Evolutionary conservation across 2,113 vertebrate species (phyloP).

Genomic region (Megalops atlanticus): DNA sequence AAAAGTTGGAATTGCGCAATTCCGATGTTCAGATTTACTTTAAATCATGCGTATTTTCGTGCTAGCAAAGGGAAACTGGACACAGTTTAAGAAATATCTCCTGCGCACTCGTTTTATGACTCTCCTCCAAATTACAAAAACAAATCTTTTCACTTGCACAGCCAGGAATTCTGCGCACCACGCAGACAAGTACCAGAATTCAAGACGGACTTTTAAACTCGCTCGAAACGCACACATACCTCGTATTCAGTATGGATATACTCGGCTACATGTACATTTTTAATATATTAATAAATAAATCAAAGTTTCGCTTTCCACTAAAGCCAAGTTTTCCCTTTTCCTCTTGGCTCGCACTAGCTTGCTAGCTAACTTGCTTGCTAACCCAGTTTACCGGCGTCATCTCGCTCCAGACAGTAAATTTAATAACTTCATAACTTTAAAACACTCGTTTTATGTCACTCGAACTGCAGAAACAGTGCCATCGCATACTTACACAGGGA

Average conservation of each 20-base stretch:
- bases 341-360: slow-evolving; percentile 23
- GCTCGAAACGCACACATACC: not conserved
- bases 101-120: not conserved
- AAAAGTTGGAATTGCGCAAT: not conserved
- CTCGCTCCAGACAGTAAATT: slow-evolving; percentile 38
- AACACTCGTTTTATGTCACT: slow-evolving; percentile 17
- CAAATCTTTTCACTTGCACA: slow-evolving; percentile 1
- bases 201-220: slow-evolving; percentile 11
- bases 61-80: not conserved
- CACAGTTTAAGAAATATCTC: not conserved
- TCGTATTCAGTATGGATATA: not conserved
- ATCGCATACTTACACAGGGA: not conserved
- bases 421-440: slow-evolving; percentile 37
- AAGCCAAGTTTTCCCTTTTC: slow-evolving; percentile 24
- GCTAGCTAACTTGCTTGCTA: slow-evolving; percentile 23
- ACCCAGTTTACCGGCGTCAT: slow-evolving; percentile 43
- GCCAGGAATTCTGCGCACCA: not conserved
- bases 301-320: slow-evolving; percentile 26
- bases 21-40: not conserved
- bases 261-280: not conserved
- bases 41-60: not conserved
- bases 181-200: not conserved
- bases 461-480: not conserved
- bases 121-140: slow-evolving; percentile 13
- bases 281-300: not conserved